Conservation (phyloP, 2,888 invertebrate genomes). For the Caenorhabditis sp. region DNA sequence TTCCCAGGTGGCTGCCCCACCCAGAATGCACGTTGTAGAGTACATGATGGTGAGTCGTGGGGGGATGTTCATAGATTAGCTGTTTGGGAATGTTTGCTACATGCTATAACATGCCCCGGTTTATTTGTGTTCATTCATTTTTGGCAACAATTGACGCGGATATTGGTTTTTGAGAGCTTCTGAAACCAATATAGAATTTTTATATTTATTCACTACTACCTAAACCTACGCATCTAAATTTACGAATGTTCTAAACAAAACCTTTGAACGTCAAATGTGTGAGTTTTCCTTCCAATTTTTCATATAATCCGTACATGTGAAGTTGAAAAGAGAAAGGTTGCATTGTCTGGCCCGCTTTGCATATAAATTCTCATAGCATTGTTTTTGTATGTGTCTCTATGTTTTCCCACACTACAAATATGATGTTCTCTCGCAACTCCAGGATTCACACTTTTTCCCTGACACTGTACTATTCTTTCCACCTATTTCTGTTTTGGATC, state of each 20-base stretch:
- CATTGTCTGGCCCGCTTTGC: constrained; percentile 39
- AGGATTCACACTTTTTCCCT: constrained; percentile 22
- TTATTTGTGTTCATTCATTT: constrained; percentile 26
- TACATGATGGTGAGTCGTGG: constrained; percentile 74
- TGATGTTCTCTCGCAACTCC: constrained; percentile 26
- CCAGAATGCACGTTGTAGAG: constrained; percentile 75
- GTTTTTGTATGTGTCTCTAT: constrained; percentile 36
- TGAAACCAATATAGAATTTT: constrained; percentile 9
- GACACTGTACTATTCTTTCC: constrained; percentile 36
- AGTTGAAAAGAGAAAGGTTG: neutral
- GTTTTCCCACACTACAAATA: constrained; percentile 45
- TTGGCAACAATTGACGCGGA: constrained; percentile 7
- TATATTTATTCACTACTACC: too few relatives aligned
- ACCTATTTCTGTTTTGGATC: neutral
- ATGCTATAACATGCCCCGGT: constrained; percentile 10
- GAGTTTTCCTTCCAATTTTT: neutral
- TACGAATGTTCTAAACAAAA: too few relatives aligned
- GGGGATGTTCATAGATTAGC: constrained; percentile 16
- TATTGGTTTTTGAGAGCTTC: constrained; percentile 15
- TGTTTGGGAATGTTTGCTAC: constrained; percentile 9
- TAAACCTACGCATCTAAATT: too few relatives aligned
- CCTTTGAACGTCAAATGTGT: neutral
- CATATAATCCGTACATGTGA: neutral
- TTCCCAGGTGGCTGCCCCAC: constrained; percentile 61
- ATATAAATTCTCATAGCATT: constrained; percentile 33